A percentile compares a stretch with the other conserved stretches of the same genome.
Conservation (phyloP, 2,888 invertebrate genomes). For the Eumerus sabulonum region DNA sequence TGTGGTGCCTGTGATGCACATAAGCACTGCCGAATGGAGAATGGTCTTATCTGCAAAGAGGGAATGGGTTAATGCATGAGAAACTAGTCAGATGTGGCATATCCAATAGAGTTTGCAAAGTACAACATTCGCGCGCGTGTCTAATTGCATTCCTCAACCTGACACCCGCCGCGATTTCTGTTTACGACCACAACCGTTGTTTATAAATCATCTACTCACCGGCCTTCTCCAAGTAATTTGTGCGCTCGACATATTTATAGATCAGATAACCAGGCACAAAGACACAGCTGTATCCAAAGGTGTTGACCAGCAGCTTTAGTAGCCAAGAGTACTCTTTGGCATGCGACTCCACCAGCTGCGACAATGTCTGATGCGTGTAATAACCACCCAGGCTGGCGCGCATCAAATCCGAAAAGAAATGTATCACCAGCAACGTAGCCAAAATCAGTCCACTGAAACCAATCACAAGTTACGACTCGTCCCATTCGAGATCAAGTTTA, state of each 20-base stretch:
- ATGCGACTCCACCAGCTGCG: conserved; percentile 79
- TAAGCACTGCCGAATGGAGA: conserved; percentile 75
- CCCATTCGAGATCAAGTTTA: neutral
- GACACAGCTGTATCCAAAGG: conserved; percentile 93
- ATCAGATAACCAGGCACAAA: conserved; percentile 91
- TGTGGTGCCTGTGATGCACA: conserved; percentile 76
- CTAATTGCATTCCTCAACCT: neutral
- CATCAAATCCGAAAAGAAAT: conserved; percentile 76
- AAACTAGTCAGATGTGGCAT: too few relatives aligned
- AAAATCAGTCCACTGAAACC: conserved; percentile 42
- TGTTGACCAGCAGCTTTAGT: conserved; percentile 87
- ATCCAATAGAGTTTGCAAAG: too few relatives aligned
- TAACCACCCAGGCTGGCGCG: conserved; percentile 77
- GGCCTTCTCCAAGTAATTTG: conserved; percentile 89
- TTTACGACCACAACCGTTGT: too few relatives aligned
- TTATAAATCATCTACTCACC: conserved; percentile 79
- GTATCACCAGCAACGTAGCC: conserved; percentile 75
- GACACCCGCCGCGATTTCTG: neutral
- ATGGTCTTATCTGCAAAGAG: conserved; percentile 71
- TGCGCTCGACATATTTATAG: conserved; percentile 88
- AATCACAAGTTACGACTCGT: neutral
- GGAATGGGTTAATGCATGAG: neutral
- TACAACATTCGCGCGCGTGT: neutral
- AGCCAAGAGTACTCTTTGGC: conserved; percentile 85
- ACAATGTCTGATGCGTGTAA: conserved; percentile 75